These are phyloP conservation scores for Turnix velox DNA, from an alignment of 2,113 vertebrate genomes.

Conservation along the genomic window DNA sequence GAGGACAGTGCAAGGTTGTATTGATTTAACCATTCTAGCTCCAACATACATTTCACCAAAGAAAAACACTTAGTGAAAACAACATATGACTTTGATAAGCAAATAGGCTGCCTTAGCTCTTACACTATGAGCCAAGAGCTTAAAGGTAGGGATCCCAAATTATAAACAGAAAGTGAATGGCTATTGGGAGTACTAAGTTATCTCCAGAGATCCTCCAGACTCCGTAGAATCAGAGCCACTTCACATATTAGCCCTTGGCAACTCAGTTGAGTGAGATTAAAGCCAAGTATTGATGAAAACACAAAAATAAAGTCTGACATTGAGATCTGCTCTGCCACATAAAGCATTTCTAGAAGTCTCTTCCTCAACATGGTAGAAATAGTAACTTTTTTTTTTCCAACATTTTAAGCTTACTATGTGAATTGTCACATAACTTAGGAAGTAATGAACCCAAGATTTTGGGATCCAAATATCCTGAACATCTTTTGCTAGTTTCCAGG, in stretches of 20 bases:
- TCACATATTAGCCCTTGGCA: neutral
- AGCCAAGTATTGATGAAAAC: neutral
- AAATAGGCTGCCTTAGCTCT: neutral
- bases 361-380: neutral
- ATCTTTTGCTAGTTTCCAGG: neutral
- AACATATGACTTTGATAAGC: neutral
- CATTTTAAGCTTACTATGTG: neutral
- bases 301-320: neutral
- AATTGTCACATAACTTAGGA: neutral
- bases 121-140: neutral
- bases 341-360: neutral
- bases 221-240: neutral
- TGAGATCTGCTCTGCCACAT: neutral
- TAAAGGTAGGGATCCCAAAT: neutral
- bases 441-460: neutral
- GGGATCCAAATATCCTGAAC: neutral
- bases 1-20: constrained; percentile 10
- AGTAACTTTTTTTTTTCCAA: neutral
- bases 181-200: neutral
- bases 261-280: neutral
- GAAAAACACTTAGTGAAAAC: neutral
- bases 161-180: neutral
- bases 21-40: constrained; percentile 14
- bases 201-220: neutral
- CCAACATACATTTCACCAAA: neutral